Evolutionary conservation across 2,797 vertebrate genomes (phyloP), one percentile per base, ranked within the genome.

Genomic region (Muscicapa striata): DNA sequence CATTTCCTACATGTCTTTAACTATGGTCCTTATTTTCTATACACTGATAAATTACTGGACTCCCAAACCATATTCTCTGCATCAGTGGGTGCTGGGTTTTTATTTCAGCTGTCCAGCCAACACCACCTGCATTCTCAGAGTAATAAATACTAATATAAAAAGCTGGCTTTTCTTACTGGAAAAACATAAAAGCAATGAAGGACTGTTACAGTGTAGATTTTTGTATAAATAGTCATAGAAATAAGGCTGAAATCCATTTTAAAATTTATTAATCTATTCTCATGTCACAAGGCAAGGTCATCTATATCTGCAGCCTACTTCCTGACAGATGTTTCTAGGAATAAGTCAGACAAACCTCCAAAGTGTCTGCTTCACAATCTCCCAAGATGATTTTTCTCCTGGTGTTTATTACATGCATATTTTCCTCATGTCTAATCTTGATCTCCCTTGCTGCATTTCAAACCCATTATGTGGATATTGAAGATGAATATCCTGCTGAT

Each of bases 251-350:
- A 80, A 87, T 67, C 75, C 4, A 15, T 59, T 89, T 66, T 74
- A 77, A 64, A 92, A 85, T 64, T 81, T 7, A 66, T 85, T 86
- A 75, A 58, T 91, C 82, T 91, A 5, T 66, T 94, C 38, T 93
- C 41, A 30, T 86, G 76, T 90, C 5, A 8, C 62, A 79, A 88
- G 76, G 19, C 85, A 93, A 86, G 83, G 70, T 81, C 69, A 21
- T 86, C 51, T 63, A 1, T 91, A 82, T 90, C 76, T 88, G 32
- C 66, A 90, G 51, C 30, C 30, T 75, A 41, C 36, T 90, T 93
- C 95, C 80, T 90, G 90, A 81, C 95, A 94, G 93, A 94, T 94
- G 85, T 88, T 95, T 91, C 51, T 66, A 69, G 62, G 24, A 90
- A 61, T 81, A 64, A 74, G 69, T 84, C 46, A 81, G 87, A 91